A percentile compares a stretch with the other conserved stretches of the same genome.
These are phyloP conservation scores for Seira ritae DNA, from an alignment of 2,888 invertebrate genomes.

Conservation along the genomic window DNA sequence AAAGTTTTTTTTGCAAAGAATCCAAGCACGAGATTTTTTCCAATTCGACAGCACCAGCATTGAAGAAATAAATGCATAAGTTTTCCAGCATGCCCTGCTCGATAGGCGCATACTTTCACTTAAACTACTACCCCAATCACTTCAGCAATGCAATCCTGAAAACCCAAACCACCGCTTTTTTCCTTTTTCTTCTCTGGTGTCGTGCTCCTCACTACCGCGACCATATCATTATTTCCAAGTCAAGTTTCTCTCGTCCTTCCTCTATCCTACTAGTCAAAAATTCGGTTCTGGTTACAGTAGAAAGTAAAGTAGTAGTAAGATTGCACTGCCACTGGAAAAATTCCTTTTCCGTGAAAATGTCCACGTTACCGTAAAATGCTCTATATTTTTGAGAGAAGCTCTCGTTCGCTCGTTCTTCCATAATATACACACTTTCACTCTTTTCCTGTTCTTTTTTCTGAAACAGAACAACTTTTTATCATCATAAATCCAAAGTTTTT, in stretches of 20 bases:
- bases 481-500: constrained; percentile 70
- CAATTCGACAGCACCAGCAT: not conserved
- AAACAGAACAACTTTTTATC: constrained; percentile 56
- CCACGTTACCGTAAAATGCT: not conserved
- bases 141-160: not conserved
- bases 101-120: constrained; percentile 5
- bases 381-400: constrained; percentile 13
- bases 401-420: constrained; percentile 61
- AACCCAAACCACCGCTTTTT: constrained; percentile 3
- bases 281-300: no score
- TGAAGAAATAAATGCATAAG: constrained; percentile 25
- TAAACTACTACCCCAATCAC: not conserved
- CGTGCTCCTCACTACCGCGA: not conserved
- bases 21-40: not conserved
- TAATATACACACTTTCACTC: constrained; percentile 62
- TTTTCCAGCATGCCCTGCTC: constrained; percentile 2
- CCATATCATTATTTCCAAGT: not conserved
- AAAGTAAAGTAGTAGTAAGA: not conserved
- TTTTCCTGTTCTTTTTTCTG: constrained; percentile 58
- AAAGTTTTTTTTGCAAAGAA: no score
- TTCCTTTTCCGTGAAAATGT: not conserved
- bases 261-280: not conserved
- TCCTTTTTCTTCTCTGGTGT: not conserved
- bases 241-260: no score
- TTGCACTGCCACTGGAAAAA: not conserved